phyloP scores from a whole-genome alignment of 2,888 invertebrate species.

The Ophion costatus region DNA sequence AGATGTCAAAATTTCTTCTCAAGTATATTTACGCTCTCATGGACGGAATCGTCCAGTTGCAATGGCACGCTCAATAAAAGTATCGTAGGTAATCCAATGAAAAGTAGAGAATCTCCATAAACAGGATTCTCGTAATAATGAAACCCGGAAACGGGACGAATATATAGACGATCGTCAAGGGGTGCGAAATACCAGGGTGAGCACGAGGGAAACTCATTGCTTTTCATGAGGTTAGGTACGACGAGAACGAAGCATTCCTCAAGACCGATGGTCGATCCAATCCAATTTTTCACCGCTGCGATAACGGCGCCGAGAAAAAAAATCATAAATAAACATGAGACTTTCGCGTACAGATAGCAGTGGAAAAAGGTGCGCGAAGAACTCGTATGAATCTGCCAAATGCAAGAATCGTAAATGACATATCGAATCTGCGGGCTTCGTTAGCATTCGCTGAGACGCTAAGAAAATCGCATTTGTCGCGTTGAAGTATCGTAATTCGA shows the following conservation, averaged over 20 bases:
- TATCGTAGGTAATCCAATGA: neutral
- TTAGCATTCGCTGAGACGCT: neutral
- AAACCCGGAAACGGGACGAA: constrained; percentile 36
- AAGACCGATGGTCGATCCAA: constrained; percentile 71
- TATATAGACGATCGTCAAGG: constrained; percentile 48
- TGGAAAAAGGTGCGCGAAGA: constrained; percentile 15
- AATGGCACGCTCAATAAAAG: neutral
- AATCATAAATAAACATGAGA: constrained; percentile 73
- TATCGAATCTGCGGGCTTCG: neutral
- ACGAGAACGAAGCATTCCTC: constrained; percentile 40
- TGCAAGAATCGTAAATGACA: neutral
- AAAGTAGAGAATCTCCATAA: neutral
- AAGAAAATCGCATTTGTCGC: neutral
- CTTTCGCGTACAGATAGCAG: constrained; percentile 26
- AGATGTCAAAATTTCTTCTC: neutral
- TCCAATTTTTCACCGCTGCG: constrained; percentile 70
- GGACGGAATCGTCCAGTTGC: neutral
- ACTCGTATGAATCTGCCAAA: neutral
- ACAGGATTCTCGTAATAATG: constrained; percentile 48
- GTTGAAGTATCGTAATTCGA: neutral
- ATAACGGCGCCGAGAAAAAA: constrained; percentile 34
- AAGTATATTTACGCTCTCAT: neutral
- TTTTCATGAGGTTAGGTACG: constrained; percentile 74
- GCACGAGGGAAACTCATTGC: constrained; percentile 71
- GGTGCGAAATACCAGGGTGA: constrained; percentile 40